A percentile compares a stretch with the other conserved stretches of the same genome.
Conservation (phyloP, 2,797 vertebrate species). For the Cirrhinus molitorella region DNA sequence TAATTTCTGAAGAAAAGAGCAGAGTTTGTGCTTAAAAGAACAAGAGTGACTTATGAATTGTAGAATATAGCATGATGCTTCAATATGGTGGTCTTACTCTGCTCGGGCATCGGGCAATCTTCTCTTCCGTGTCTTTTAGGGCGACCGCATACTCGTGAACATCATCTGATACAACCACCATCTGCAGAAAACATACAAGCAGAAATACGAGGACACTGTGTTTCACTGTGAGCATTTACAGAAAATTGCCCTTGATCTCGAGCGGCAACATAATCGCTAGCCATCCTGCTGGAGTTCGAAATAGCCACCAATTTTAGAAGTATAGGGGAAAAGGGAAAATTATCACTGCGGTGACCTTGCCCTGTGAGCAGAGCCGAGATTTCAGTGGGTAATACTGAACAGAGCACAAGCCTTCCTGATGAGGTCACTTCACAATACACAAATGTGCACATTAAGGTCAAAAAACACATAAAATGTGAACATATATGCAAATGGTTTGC, state of each 20-base stretch:
- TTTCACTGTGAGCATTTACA: not conserved
- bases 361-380: not conserved
- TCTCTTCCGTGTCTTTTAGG: constrained; percentile 95
- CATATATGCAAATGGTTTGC: no score
- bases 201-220: not conserved
- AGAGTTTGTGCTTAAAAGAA: no score
- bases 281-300: constrained; percentile 19
- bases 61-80: not conserved
- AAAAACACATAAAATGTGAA: no score
- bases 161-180: constrained; percentile 97
- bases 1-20: no score
- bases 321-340: constrained; percentile 19
- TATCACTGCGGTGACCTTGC: constrained; percentile 3
- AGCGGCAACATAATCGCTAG: constrained; percentile 4
- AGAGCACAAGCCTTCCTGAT: not conserved
- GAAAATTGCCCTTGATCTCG: constrained; percentile 18
- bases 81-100: constrained; percentile 64
- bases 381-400: not conserved
- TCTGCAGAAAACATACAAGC: constrained; percentile 75
- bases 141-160: constrained; percentile 95
- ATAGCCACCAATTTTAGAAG: constrained; percentile 26
- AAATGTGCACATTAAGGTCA: no score
- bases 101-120: constrained; percentile 89
- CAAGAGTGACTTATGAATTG: not conserved
- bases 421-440: not conserved